phyloP scores from a whole-genome alignment of 2,888 invertebrate genomes.

The Chymomyza procnemis region DNA sequence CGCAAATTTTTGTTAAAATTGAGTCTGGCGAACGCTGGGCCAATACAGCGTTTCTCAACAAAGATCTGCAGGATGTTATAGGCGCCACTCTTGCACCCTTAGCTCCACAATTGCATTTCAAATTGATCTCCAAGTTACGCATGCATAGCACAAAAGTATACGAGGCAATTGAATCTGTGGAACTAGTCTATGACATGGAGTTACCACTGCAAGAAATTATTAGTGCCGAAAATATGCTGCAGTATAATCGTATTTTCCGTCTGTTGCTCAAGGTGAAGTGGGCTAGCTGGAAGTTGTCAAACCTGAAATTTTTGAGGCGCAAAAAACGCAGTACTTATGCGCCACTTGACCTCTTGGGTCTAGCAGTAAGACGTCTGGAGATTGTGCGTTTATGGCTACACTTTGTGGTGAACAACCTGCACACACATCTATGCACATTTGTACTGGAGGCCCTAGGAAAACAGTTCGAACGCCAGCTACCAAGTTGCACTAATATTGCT shows the following conservation, averaged over 20 bases:
- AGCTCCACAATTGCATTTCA: constrained; percentile 65
- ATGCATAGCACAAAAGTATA: constrained; percentile 65
- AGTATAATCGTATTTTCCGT: constrained; percentile 79
- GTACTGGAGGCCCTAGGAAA: constrained; percentile 76
- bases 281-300: constrained; percentile 80
- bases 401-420: constrained; percentile 80
- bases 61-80: constrained; percentile 79
- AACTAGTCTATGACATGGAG: constrained; percentile 66
- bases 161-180: constrained; percentile 72
- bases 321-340: constrained; percentile 56
- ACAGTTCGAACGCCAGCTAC: constrained; percentile 70
- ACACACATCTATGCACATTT: constrained; percentile 80
- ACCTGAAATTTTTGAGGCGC: constrained; percentile 76
- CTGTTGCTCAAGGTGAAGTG: constrained; percentile 81
- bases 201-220: constrained; percentile 70
- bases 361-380: constrained; percentile 79
- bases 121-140: constrained; percentile 56
- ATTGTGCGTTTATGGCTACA: constrained; percentile 81
- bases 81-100: constrained; percentile 77
- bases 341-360: constrained; percentile 67
- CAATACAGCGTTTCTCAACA: constrained; percentile 78
- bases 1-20: constrained; percentile 79
- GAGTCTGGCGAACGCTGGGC: constrained; percentile 79
- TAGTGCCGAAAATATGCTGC: constrained; percentile 53
- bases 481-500: constrained; percentile 62